These are phyloP conservation scores for Eriocheir sinensis DNA, from an alignment of 1,140 invertebrate species.

Conservation along the genomic window DNA sequence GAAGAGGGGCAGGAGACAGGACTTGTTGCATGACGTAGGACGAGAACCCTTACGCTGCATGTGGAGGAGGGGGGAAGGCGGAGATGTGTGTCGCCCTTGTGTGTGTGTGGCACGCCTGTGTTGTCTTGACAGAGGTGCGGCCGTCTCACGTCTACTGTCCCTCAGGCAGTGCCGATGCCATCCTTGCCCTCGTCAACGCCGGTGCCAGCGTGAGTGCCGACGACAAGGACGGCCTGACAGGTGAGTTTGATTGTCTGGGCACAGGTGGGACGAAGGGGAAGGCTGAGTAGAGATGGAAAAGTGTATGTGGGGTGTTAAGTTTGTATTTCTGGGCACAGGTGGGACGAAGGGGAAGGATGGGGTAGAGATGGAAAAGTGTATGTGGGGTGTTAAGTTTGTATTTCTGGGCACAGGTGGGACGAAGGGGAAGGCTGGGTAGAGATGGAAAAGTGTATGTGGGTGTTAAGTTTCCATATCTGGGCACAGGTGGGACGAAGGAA, in stretches of 20 bases:
- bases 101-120: constrained; percentile 70
- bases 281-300: no score
- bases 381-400: no score
- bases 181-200: constrained; percentile 79
- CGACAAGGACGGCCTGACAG: constrained; percentile 79
- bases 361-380: no score
- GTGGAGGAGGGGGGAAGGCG: background rate
- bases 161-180: constrained; percentile 79
- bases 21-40: background rate
- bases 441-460: no score
- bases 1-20: background rate
- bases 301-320: background rate
- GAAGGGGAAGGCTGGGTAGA: no score
- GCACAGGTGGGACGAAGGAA: no score
- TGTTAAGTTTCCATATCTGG: background rate
- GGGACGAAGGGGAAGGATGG: no score
- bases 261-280: background rate
- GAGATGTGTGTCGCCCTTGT: constrained; percentile 11
- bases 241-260: constrained; percentile 67
- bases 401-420: background rate
- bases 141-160: constrained; percentile 80
- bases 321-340: background rate
- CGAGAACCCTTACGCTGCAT: background rate
- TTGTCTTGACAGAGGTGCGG: constrained; percentile 79
- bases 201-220: constrained; percentile 77